A percentile compares a stretch with the other conserved stretches of the same genome.
Evolutionary conservation across 1,140 invertebrate species (phyloP).

Genomic region (Zaprionus ornatus): DNA sequence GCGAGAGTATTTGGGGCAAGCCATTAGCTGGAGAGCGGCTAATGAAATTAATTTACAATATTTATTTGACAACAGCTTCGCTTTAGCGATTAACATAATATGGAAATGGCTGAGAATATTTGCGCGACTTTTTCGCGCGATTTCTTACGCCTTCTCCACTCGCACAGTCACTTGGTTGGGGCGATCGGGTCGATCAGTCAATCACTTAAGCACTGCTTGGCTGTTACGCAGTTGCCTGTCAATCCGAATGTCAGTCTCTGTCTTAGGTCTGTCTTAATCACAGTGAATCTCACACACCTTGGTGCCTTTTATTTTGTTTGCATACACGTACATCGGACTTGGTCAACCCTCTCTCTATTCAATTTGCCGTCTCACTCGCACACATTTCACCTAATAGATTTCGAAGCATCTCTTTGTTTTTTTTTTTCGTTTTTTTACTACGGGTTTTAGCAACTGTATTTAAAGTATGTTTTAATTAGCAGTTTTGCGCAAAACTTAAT

Average conservation of each 20-base stretch:
- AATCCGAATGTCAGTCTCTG: constrained; percentile 39
- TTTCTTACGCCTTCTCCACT: constrained; percentile 49
- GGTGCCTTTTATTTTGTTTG: constrained; percentile 54
- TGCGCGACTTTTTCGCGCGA: constrained; percentile 45
- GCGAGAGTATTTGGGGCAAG: constrained; percentile 31
- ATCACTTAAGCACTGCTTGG: neutral
- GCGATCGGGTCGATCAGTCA: constrained; percentile 1
- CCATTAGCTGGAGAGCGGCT: constrained; percentile 36
- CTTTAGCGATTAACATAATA: constrained; percentile 10
- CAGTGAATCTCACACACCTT: constrained; percentile 70
- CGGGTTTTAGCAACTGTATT: constrained; percentile 51
- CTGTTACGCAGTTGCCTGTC: constrained; percentile 51
- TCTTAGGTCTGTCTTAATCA: constrained; percentile 31
- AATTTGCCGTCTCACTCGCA: neutral
- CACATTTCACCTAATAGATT: neutral
- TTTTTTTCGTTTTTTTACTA: constrained; percentile 14
- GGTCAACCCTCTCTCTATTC: constrained; percentile 42
- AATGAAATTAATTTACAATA: constrained; percentile 51
- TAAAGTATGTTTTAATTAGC: constrained; percentile 67
- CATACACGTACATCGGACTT: constrained; percentile 55
- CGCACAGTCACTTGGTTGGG: constrained; percentile 29
- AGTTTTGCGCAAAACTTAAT: constrained; percentile 45
- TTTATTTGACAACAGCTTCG: constrained; percentile 30
- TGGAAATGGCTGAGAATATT: neutral
- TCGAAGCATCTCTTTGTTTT: constrained; percentile 12